Conservation (phyloP, 2,113 vertebrate species). For the Parotia lawesii region DNA sequence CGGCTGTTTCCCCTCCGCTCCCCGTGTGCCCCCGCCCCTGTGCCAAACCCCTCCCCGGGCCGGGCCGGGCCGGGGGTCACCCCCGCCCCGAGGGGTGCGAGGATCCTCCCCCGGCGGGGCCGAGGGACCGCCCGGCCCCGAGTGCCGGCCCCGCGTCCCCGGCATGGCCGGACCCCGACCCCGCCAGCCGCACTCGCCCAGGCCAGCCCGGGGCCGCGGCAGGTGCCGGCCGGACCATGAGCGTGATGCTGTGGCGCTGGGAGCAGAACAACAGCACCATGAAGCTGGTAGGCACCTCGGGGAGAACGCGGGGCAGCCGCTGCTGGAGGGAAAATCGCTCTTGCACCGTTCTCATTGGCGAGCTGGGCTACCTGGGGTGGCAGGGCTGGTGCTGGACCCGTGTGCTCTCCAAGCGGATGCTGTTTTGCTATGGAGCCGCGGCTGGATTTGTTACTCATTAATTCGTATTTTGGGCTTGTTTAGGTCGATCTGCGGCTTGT, state of each 20-base stretch:
- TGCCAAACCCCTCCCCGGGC: not conserved
- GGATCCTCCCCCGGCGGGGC: not conserved
- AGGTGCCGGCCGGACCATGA: conserved; percentile 82
- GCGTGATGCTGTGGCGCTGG: conserved; percentile 88
- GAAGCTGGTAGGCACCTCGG: conserved; percentile 86
- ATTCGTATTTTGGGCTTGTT: not conserved
- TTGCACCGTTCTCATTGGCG: rapidly evolving
- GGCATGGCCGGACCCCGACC: not conserved
- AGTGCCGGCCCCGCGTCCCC: not conserved
- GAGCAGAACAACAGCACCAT: conserved; percentile 87
- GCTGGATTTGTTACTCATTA: not conserved
- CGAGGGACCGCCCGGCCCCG: not conserved
- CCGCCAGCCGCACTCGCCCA: not conserved
- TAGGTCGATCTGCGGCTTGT: not conserved
- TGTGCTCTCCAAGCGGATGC: not conserved
- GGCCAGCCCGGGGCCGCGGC: not conserved
- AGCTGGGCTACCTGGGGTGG: not conserved
- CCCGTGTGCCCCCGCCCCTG: not conserved
- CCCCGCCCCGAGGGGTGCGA: not conserved
- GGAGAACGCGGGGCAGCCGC: not conserved
- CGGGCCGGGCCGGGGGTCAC: not conserved
- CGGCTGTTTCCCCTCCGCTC: not conserved
- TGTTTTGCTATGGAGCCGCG: not conserved
- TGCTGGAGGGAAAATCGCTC: rapidly evolving
- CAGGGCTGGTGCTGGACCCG: not conserved